phyloP scores from a whole-genome alignment of 2,888 invertebrate species.

The Nemurella pictetii region DNA sequence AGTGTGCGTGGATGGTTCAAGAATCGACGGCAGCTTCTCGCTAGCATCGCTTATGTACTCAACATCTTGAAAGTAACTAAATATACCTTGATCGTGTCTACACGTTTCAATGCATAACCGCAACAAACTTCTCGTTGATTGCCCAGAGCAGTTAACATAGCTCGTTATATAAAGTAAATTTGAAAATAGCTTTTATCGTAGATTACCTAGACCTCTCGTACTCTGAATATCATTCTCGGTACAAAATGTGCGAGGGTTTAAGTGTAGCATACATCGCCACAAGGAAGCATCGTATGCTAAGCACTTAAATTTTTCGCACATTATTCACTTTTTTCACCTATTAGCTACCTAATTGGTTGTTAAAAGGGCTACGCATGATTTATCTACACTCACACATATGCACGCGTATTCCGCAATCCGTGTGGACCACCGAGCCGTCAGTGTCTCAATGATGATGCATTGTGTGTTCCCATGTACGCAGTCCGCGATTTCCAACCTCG shows the following conservation, averaged over 20 bases:
- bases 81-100: too few species aligned
- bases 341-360: not conserved
- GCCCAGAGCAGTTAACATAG: not conserved
- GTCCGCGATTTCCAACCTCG: not conserved
- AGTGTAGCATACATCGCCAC: not conserved
- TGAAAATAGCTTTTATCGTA: not conserved
- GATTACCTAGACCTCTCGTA: not conserved
- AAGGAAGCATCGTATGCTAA: not conserved
- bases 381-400: not conserved
- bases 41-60: not conserved
- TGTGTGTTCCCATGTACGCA: not conserved
- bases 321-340: not conserved
- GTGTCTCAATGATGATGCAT: not conserved
- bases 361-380: not conserved
- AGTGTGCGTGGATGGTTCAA: not conserved
- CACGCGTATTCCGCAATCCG: not conserved
- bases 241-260: not conserved
- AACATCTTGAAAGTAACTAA: not conserved
- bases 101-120: not conserved
- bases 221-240: not conserved
- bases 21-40: not conserved
- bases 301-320: not conserved
- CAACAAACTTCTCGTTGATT: not conserved
- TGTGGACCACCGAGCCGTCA: not conserved
- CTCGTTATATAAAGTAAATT: not conserved